A percentile compares a stretch with the other conserved stretches of the same genome.
phyloP scores from a whole-genome alignment of 2,113 vertebrate species.

The Apeltes quadracus region DNA sequence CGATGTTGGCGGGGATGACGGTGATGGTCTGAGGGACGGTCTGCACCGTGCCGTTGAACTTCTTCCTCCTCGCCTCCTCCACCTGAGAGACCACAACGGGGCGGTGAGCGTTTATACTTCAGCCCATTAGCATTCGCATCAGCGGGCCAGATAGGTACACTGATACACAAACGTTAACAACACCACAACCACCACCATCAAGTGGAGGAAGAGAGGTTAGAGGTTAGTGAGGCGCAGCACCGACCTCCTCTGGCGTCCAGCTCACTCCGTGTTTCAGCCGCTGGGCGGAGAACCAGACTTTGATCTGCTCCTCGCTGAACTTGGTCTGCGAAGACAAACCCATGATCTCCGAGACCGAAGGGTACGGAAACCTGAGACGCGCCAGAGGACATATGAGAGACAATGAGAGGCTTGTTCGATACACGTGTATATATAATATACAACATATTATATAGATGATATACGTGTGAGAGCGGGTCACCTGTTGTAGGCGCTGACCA shows the following conservation, averaged over 20 bases:
- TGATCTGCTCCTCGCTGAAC: constrained; percentile 96
- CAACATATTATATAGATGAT: too few species aligned
- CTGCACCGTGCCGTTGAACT: constrained; percentile 96
- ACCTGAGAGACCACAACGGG: constrained; percentile 72
- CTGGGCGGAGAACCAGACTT: constrained; percentile 99
- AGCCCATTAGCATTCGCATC: too few species aligned
- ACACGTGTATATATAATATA: too few species aligned
- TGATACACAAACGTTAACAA: too few species aligned
- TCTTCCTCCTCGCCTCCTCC: constrained; percentile 94
- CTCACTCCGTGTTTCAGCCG: constrained; percentile 96
- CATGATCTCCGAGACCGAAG: constrained; percentile 91
- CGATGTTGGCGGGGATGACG: constrained; percentile 92
- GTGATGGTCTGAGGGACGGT: constrained; percentile 95
- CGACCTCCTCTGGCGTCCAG: constrained; percentile 94
- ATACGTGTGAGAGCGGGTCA: not conserved
- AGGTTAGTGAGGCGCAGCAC: constrained; percentile 41
- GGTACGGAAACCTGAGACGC: constrained; percentile 88
- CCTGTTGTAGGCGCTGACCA: constrained; percentile 95
- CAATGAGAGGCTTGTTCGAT: too few species aligned
- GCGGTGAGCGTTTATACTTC: too few species aligned
- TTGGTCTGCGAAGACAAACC: constrained; percentile 93
- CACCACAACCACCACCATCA: too few species aligned
- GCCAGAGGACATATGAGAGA: not conserved
- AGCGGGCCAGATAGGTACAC: too few species aligned
- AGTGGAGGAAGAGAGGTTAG: too few species aligned